phyloP scores from a whole-genome alignment of 2,888 invertebrate species.

The Teinopalpus imperialis region DNA sequence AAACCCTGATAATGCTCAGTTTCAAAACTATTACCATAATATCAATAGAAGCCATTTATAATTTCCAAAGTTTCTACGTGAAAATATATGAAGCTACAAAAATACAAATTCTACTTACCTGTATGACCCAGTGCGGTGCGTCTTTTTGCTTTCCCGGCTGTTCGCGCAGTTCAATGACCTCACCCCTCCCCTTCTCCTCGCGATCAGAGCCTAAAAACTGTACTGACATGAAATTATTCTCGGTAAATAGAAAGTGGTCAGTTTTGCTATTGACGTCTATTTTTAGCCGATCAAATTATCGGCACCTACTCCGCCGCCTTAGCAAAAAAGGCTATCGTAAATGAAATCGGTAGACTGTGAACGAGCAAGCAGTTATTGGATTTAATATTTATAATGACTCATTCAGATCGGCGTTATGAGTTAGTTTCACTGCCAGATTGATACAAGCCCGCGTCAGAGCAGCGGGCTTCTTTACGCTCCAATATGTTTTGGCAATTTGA shows the following conservation, averaged over 20 bases:
- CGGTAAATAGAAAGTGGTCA: constrained; percentile 69
- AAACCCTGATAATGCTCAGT: too few relatives aligned
- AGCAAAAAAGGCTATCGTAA: constrained; percentile 23
- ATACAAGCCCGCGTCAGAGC: too few relatives aligned
- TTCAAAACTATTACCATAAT: constrained; percentile 37
- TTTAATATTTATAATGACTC: constrained; percentile 11
- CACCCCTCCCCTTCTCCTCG: constrained; percentile 41
- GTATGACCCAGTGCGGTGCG: constrained; percentile 66
- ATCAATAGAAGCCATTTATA: not conserved
- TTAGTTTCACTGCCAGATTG: too few relatives aligned
- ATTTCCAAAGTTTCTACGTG: constrained; percentile 2
- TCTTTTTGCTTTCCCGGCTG: constrained; percentile 68
- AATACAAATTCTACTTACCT: constrained; percentile 38
- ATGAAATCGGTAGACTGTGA: constrained; percentile 28
- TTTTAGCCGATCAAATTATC: constrained; percentile 45
- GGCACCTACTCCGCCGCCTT: constrained; percentile 11
- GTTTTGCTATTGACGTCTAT: constrained; percentile 57
- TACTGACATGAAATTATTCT: constrained; percentile 61
- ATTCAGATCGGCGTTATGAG: not conserved
- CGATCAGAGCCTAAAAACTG: constrained; percentile 60
- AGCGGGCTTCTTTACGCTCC: too few relatives aligned
- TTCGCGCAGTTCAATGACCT: constrained; percentile 71
- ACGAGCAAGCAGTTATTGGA: constrained; percentile 22
- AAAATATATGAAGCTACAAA: constrained; percentile 7
- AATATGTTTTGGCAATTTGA: too few relatives aligned